Evolutionary conservation across 2,888 invertebrate genomes (phyloP), one percentile per base, ranked within the genome.

Genomic region (Cheilosia urbana): DNA sequence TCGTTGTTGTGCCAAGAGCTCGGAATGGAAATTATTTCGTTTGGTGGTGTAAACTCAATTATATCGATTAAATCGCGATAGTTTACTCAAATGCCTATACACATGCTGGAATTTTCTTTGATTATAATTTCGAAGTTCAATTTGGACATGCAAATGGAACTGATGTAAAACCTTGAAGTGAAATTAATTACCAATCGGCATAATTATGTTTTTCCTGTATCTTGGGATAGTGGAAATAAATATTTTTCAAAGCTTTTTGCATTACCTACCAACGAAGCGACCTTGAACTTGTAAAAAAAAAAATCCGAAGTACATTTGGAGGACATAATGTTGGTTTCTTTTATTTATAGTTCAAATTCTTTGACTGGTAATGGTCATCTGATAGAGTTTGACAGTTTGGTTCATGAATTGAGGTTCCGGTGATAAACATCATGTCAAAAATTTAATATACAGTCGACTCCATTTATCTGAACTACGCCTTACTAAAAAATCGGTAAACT

Each of bases 211-310:
- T 51, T 2, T 24, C 2, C 13, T 7, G 51, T 37, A 13, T 4
- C 37, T 37, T 4, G 1, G 11, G 19, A 47, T 17, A 47, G 17
- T 47, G 19, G 17, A 7, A 9, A 9, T 19, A 17, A 45, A 47
- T 37, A 13, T 37, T 37, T 13, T 13, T 37, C 13, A 17, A 55
- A 9, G n/a, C 0, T 1, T n/a, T 19, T 4, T 4, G 15, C 21
- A 19, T 2, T 47, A 11, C 17, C 9, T 47, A 11, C 17, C 9
- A 51, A 21, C 34, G n/a, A 9, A 40, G 17, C 24, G 37, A 17
- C 65, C 65, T 65, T 65, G 51, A 65, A 65, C 65, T 51, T 65
- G 65, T 37, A 13, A 19, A 51, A 24, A 2, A 5, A 17, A 19
- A 9, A 9, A 30, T 9, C 0, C 30, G 2, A 9, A 21, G 17